phyloP scores from a whole-genome alignment of 92 coral and sea anemone genomes.

The Nematostella vectensis region DNA sequence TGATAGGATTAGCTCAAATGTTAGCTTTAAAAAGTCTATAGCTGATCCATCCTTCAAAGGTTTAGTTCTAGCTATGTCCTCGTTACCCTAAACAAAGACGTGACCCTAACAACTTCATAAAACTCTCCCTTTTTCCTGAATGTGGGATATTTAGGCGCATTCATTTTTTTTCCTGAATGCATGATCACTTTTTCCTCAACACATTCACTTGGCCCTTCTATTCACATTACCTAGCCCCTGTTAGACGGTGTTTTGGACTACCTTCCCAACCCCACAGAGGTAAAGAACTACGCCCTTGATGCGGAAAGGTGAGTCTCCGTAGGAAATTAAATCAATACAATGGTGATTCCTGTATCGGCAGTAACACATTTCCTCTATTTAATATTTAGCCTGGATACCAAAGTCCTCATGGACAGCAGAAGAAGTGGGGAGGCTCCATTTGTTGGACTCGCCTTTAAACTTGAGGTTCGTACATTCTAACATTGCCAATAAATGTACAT shows the following conservation, averaged over 20 bases:
- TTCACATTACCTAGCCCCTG: slow-evolving; percentile 42
- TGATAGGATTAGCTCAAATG: no score
- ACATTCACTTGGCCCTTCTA: no score
- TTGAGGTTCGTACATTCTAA: slow-evolving; percentile 94
- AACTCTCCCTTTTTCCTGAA: no score
- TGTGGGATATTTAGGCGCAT: no score
- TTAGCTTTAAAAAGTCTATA: no score
- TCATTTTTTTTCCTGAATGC: no score
- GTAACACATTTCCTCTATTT: background rate
- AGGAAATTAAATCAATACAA: slow-evolving; percentile 3
- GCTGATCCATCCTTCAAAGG: no score
- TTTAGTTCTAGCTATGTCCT: no score
- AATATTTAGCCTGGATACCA: slow-evolving; percentile 43
- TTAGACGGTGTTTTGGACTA: slow-evolving; percentile 84
- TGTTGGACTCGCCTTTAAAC: slow-evolving; percentile 96
- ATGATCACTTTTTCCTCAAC: no score
- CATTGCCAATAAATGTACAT: no score
- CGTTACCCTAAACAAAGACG: no score
- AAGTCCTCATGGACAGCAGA: slow-evolving; percentile 59
- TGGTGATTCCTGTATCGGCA: background rate
- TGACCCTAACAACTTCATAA: no score
- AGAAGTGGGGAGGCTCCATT: slow-evolving; percentile 53
- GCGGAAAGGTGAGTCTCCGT: slow-evolving; percentile 53
- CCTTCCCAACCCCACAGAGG: slow-evolving; percentile 82
- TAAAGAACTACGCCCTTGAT: slow-evolving; percentile 67